Percentiles rank a stretch among this genome's conserved stretches.
Evolutionary conservation across 2,888 invertebrate species (phyloP).

Genomic region (Diplazon laetatorius): DNA sequence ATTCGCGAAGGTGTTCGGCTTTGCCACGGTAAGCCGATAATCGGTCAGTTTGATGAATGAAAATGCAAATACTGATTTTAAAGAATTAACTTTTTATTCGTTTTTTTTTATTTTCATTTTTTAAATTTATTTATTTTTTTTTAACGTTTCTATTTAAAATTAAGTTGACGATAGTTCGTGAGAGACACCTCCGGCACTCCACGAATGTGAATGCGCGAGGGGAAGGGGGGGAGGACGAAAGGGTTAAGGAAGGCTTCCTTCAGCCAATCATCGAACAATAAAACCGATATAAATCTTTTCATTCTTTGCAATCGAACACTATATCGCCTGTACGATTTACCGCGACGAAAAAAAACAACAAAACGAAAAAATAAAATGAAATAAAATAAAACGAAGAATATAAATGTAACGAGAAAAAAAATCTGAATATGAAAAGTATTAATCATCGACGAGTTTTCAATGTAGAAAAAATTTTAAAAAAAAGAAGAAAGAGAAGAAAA

Average conservation of each 20-base stretch:
- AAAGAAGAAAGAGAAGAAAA: background rate
- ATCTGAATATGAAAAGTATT: slow-evolving; percentile 73
- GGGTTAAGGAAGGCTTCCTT: no score
- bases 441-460: slow-evolving; percentile 70
- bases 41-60: slow-evolving; percentile 26
- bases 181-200: slow-evolving; percentile 14
- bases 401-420: slow-evolving; percentile 45
- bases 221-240: no score
- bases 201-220: slow-evolving; percentile 2
- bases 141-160: background rate
- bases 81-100: slow-evolving; percentile 13
- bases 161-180: slow-evolving; percentile 13
- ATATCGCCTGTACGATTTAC: slow-evolving; percentile 3
- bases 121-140: background rate
- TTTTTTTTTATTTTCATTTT: slow-evolving; percentile 2
- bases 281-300: slow-evolving; percentile 23
- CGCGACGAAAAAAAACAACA: slow-evolving; percentile 13
- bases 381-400: slow-evolving; percentile 17
- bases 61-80: background rate
- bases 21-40: slow-evolving; percentile 34
- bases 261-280: slow-evolving; percentile 34
- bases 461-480: slow-evolving; percentile 57
- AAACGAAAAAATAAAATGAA: slow-evolving; percentile 26
- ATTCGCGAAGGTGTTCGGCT: slow-evolving; percentile 54
- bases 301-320: slow-evolving; percentile 53